A percentile compares a stretch with the other conserved stretches of the same genome.
These are phyloP conservation scores for Trichogramma dendrolimi DNA, from an alignment of 2,888 invertebrate genomes.

Conservation along the genomic window DNA sequence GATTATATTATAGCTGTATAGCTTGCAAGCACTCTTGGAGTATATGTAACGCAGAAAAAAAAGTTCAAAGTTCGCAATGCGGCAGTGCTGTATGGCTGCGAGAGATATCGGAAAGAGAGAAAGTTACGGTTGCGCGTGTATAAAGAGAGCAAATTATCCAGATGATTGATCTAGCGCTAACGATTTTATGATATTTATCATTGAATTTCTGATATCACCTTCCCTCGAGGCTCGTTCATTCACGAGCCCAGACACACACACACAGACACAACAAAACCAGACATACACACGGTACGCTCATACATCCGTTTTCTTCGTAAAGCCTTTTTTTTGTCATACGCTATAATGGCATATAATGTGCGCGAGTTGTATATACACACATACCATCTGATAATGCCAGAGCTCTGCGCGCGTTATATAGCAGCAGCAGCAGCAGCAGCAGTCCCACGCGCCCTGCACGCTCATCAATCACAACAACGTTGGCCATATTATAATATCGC, in stretches of 20 bases:
- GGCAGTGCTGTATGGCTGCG: neutral
- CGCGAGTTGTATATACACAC: no score
- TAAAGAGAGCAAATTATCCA: neutral
- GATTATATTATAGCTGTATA: no score
- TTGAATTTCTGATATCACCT: slow-evolving; percentile 11
- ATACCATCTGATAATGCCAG: no score
- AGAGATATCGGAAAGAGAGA: neutral
- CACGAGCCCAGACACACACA: neutral
- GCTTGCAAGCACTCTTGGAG: no score
- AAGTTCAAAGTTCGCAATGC: no score
- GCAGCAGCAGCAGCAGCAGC: no score
- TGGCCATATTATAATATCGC: slow-evolving; percentile 3
- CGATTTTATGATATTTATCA: slow-evolving; percentile 24
- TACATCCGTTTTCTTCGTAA: no score
- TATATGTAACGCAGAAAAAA: no score
- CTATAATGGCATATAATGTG: no score
- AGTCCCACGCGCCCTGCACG: slow-evolving; percentile 6
- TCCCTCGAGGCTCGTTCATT: no score
- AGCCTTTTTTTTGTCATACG: no score
- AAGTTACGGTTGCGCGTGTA: neutral
- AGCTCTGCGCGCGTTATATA: no score
- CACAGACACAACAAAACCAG: slow-evolving; percentile 13
- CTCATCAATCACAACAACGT: slow-evolving; percentile 23
- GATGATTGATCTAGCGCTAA: slow-evolving; percentile 20
- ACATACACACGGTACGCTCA: slow-evolving; percentile 3